Evolutionary conservation across 2,888 invertebrate genomes (phyloP).

Genomic region (Drosophila kokeensis): DNA sequence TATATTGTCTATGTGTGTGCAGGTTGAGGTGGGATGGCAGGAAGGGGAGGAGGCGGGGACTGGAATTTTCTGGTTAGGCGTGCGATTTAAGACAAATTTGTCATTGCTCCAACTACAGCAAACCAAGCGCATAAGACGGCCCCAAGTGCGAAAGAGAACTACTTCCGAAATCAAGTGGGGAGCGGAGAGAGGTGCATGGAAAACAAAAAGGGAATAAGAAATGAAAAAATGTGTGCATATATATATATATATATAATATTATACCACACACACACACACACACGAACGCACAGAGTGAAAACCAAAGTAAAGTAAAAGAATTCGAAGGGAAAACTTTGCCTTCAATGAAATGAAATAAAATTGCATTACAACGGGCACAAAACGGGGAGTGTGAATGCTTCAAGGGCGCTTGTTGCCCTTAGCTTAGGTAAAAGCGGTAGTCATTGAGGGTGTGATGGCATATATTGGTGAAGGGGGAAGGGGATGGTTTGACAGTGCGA

Average conservation of each 20-base stretch:
- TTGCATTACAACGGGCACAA: conserved; percentile 77
- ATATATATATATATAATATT: conserved; percentile 7
- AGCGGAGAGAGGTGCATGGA: neutral
- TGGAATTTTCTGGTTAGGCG: conserved; percentile 32
- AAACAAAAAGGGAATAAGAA: conserved; percentile 2
- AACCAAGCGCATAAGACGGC: conserved; percentile 42
- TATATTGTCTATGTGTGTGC: conserved; percentile 59
- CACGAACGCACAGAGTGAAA: conserved; percentile 15
- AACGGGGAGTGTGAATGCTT: conserved; percentile 49
- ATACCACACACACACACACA: conserved; percentile 5
- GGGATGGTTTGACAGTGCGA: conserved; percentile 18
- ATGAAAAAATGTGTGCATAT: neutral
- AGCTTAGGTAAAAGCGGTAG: conserved; percentile 15
- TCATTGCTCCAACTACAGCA: conserved; percentile 50
- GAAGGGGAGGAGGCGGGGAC: neutral
- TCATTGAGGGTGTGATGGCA: neutral
- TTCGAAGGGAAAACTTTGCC: conserved; percentile 74
- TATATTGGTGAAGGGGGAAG: neutral
- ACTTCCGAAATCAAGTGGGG: neutral
- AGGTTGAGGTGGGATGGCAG: neutral
- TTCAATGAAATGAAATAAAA: conserved; percentile 80
- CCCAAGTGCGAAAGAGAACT: conserved; percentile 29
- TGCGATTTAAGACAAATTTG: conserved; percentile 66
- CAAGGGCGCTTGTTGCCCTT: conserved; percentile 48
- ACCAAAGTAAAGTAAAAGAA: conserved; percentile 76